These are phyloP conservation scores for Chelidonichthys spinosus DNA, from an alignment of 2,797 vertebrate species.

Conservation along the genomic window DNA sequence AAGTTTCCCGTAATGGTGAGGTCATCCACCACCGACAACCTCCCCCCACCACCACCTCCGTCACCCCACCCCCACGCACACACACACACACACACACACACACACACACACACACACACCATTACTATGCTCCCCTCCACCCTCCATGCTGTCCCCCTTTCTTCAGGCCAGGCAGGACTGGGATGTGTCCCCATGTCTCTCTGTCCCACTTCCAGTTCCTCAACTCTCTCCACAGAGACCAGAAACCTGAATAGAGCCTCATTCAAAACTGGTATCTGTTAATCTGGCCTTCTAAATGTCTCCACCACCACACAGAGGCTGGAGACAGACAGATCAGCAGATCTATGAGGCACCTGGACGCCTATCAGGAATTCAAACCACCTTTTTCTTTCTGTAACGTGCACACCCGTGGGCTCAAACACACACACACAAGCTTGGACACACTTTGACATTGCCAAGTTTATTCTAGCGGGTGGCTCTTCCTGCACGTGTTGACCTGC, in stretches of 20 bases:
- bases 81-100: constrained; percentile 20
- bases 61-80: constrained; percentile 32
- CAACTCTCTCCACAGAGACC: constrained; percentile 56
- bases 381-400: constrained; percentile 10
- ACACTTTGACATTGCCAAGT: constrained; percentile 20
- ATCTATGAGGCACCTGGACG: constrained; percentile 42
- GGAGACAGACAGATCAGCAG: constrained; percentile 34
- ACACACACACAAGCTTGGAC: constrained; percentile 28
- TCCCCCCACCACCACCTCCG: constrained; percentile 9
- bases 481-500: constrained; percentile 18
- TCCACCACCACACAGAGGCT: constrained; percentile 8
- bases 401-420: constrained; percentile 13
- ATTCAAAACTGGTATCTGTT: constrained; percentile 63
- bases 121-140: constrained; percentile 27
- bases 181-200: constrained; percentile 45
- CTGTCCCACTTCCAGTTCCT: constrained; percentile 67
- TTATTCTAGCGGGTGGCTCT: constrained; percentile 35
- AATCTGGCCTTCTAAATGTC: constrained; percentile 48
- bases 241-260: constrained; percentile 55
- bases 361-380: constrained; percentile 16
- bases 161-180: constrained; percentile 47
- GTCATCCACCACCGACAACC: constrained; percentile 78
- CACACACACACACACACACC: constrained; percentile 48
- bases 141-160: constrained; percentile 51
- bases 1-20: constrained; percentile 87